Conservation (phyloP, 64 coral and sea anemone genomes). For the Actinia equina region DNA sequence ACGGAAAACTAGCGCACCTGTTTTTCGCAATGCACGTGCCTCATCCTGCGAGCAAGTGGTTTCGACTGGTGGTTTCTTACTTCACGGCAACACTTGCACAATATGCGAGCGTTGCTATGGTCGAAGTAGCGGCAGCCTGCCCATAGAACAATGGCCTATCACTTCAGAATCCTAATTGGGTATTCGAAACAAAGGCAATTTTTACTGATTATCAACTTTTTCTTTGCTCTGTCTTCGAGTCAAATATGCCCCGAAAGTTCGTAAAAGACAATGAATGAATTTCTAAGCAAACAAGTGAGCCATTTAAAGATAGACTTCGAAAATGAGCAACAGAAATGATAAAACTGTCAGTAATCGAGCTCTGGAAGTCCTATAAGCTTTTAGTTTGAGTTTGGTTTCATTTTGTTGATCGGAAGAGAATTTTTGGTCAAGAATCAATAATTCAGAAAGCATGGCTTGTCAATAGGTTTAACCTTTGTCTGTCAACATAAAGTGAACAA, state of each 20-base stretch:
- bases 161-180: constrained; percentile 19
- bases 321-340: neutral
- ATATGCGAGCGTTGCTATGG: constrained; percentile 19
- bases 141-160: neutral
- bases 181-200: constrained; percentile 16
- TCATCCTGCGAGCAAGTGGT: constrained; percentile 6
- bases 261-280: neutral
- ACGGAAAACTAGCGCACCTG: constrained; percentile 5
- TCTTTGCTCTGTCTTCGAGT: constrained; percentile 8
- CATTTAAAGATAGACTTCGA: neutral
- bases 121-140: constrained; percentile 6
- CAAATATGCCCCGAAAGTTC: neutral
- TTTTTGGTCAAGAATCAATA: constrained; percentile 21
- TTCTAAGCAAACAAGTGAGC: constrained; percentile 25
- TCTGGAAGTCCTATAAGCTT: neutral
- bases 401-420: neutral
- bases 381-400: neutral
- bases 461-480: constrained; percentile 27
- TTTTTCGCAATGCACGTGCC: constrained; percentile 25
- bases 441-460: constrained; percentile 31
- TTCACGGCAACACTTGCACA: constrained; percentile 15
- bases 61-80: constrained; percentile 7
- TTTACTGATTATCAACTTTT: constrained; percentile 14
- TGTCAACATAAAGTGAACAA: constrained; percentile 14
- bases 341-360: neutral